These are phyloP conservation scores for Marmota monax DNA, from an alignment of 2,113 vertebrate species.

Conservation along the genomic window DNA sequence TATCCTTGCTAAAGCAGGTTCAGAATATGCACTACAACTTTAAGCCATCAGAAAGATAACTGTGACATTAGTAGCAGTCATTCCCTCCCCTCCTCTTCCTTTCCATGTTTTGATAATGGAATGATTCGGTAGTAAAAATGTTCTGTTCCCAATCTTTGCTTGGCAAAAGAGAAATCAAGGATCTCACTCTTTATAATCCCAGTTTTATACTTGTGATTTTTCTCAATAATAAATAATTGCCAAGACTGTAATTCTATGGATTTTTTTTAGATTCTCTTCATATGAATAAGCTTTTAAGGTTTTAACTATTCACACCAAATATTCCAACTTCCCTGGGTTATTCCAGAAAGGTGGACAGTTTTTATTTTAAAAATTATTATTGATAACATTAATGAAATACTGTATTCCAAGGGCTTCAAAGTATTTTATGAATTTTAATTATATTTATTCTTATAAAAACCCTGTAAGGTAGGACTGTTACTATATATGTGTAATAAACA, in stretches of 20 bases:
- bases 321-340: not conserved
- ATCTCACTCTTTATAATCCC: not conserved
- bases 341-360: not conserved
- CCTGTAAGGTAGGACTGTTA: not conserved
- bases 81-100: not conserved
- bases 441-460: not conserved
- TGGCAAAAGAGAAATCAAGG: not conserved
- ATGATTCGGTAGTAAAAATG: not conserved
- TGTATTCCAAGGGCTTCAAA: not conserved
- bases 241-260: not conserved
- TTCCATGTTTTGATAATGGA: not conserved
- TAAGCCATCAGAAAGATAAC: not conserved
- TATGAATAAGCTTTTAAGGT: not conserved
- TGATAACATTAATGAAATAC: not conserved
- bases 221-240: not conserved
- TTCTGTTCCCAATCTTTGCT: not conserved
- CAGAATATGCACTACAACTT: not conserved
- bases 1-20: not conserved
- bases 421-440: not conserved
- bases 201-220: constrained; percentile 21
- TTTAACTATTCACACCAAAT: not conserved
- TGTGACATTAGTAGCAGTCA: not conserved
- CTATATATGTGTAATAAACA: not conserved
- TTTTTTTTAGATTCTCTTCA: not conserved
- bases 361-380: not conserved